Evolutionary conservation across 2,113 vertebrate species (phyloP).

Genomic region (Misgurnus anguillicaudatus): DNA sequence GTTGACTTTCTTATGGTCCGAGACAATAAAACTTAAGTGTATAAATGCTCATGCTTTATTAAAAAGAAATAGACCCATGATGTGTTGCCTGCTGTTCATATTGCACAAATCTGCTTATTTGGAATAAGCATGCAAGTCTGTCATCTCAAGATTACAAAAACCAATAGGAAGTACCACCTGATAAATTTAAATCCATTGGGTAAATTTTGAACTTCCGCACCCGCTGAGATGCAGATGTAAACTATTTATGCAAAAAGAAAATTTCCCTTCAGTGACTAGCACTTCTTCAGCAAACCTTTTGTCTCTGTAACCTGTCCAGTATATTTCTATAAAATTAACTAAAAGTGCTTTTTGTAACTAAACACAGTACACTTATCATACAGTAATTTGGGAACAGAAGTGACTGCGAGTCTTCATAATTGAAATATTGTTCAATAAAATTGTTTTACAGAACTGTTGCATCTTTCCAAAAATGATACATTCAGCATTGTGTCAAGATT

Average conservation of each 20-base stretch:
- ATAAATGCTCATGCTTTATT: background rate
- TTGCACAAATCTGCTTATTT: background rate
- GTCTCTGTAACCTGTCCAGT: background rate
- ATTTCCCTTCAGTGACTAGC: background rate
- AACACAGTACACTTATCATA: background rate
- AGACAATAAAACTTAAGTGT: background rate
- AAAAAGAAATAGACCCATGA: background rate
- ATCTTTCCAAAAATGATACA: constrained; percentile 15
- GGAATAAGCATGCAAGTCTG: too few relatives aligned
- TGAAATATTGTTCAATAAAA: background rate
- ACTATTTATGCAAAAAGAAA: background rate
- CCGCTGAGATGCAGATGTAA: background rate
- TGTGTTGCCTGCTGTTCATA: background rate
- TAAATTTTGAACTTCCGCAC: too few relatives aligned
- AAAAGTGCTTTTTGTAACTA: background rate
- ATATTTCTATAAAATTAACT: background rate
- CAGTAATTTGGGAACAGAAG: background rate
- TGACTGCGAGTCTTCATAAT: background rate
- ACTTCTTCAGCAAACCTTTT: background rate
- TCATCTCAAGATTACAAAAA: too few relatives aligned
- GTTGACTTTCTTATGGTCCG: background rate
- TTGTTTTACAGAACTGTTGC: background rate
- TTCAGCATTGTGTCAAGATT: constrained; percentile 10
- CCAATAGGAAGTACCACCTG: too few relatives aligned
- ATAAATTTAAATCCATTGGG: too few relatives aligned